Base-by-base conservation (phyloP, 2,797 vertebrate genomes). In the Clamator glandarius region DNA sequence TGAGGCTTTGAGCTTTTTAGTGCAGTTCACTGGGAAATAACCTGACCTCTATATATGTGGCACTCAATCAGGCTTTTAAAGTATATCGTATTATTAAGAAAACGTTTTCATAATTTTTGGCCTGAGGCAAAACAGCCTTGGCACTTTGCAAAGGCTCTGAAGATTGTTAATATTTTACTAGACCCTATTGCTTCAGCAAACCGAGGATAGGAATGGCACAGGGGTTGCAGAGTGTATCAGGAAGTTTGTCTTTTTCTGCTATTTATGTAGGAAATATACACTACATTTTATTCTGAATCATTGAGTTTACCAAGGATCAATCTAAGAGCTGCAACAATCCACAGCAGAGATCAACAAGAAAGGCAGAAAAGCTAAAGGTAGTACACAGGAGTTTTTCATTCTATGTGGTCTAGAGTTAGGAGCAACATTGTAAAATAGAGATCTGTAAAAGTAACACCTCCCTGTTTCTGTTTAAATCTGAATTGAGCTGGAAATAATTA, bases 71-170 rank as follows among this genome's bases (percentile, higher is more conserved):
- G 24, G n/a, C 19, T 82, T 78, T 82, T 66, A 26, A 80, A 75
- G 6, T 23, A 2, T 29, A 67, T 62, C 87, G 91, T 72, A 80
- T 67, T 1, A 46, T 66, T 70, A 86, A 48, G 18, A 85, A 85
- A 83, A 67, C 8, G 2, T 14, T 81, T 87, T 64, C 74, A 7
- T 19, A 16, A 73, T 72, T 89, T 89, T 31, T 80, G 51, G 29
- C 42, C 61, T 44, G 44, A 55, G 33, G 21, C 9, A 74, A 85
- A 92, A 54, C 28, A 72, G n/a, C 13, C 23, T 75, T 62, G 58
- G 36, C 12, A 69, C n/a, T 92, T 95, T 92, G 18, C 33, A 87
- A 89, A 91, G 46, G 55, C 55, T 86, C 31, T 69, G 29, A 85
- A 69, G 4, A 62, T 58, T 57, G 31, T 36, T 87, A 84, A 48